Base-by-base conservation (phyloP, 2,797 vertebrate species). In the Geotrypetes seraphini region DNA sequence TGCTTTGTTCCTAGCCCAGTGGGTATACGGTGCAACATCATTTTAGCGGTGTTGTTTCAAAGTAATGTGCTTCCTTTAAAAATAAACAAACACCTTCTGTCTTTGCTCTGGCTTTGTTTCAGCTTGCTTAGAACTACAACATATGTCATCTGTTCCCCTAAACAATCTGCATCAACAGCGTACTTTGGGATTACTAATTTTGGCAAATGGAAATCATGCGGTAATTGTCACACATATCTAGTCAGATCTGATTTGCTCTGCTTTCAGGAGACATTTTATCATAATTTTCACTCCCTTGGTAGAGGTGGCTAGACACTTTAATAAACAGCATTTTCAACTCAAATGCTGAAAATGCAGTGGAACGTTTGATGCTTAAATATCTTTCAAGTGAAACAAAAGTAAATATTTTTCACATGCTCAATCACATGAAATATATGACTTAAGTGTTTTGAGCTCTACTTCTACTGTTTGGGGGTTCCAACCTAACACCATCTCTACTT, bases 31-130 rank as follows among this genome's bases (percentile, higher is more conserved):
- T 8, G 7, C 1, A 8, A 5, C 13, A 1, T 20, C 15, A 20
- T 25, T 22, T 15, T 33, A 47, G 21, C 14, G n/a, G 21, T 12
- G 27, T 39, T 22, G 29, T 42, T 52, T 31, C 12, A 19, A 13
- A 31, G 31, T n/a, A 22, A 34, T 36, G 17, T 4, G 38, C 16
- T 33, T 43, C 50, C 40, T 47, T 62, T 59, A 36, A 55, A 67
- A 48, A 45, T 39, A 58, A 66, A 60, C 36, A 61, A 66, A 65
- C 31, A 36, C 26, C 41, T 53, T 63, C 54, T 63, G 59, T 60
- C 54, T 59, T 28, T 21, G 52, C 22, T 26, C 50, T 67, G 63
- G 54, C 51, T 36, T 39, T 18, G 7, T 21, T 53, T 57, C 53
- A 52, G 30, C 37, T 60, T 51, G 30, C 45, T 48, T 57, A 39